A percentile compares a stretch with the other conserved stretches of the same genome.
Evolutionary conservation across 2,888 invertebrate genomes (phyloP).

Genomic region (Kuschelorhynchus macadamiae): DNA sequence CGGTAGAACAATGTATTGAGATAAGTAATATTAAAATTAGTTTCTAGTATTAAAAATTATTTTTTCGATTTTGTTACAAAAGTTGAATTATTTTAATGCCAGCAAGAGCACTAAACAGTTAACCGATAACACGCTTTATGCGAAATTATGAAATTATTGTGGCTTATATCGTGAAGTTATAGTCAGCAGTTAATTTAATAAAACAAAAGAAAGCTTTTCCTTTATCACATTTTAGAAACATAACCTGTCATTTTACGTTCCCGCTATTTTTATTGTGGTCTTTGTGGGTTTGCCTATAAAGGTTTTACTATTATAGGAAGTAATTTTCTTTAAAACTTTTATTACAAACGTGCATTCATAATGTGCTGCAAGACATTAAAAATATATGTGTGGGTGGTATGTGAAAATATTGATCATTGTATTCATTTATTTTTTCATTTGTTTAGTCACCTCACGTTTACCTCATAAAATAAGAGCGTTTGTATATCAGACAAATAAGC

Average conservation of each 20-base stretch:
- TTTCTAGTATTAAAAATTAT: no score
- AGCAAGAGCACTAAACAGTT: background rate
- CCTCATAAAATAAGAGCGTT: no score
- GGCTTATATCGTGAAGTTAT: constrained; percentile 9
- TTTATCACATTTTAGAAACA: constrained; percentile 18
- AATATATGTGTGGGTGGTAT: no score
- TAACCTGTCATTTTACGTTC: constrained; percentile 22
- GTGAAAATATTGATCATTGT: no score
- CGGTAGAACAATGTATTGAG: no score
- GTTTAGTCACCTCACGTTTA: no score
- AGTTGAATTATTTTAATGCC: background rate
- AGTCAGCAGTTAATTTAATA: constrained; percentile 18
- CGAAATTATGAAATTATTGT: constrained; percentile 12
- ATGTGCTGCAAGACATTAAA: background rate
- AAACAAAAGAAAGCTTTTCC: constrained; percentile 12
- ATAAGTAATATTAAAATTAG: no score
- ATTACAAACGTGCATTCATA: constrained; percentile 11
- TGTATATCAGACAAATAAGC: no score
- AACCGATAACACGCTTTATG: background rate
- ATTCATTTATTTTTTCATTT: no score
- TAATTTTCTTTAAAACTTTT: constrained; percentile 20
- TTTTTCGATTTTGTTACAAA: background rate
- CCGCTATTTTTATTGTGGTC: constrained; percentile 8
- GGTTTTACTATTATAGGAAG: constrained; percentile 25
- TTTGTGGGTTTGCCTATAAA: constrained; percentile 24